A percentile compares a stretch with the other conserved stretches of the same genome.
phyloP scores from a whole-genome alignment of 2,797 vertebrate genomes.

The Arrhamphus sclerolepis region DNA sequence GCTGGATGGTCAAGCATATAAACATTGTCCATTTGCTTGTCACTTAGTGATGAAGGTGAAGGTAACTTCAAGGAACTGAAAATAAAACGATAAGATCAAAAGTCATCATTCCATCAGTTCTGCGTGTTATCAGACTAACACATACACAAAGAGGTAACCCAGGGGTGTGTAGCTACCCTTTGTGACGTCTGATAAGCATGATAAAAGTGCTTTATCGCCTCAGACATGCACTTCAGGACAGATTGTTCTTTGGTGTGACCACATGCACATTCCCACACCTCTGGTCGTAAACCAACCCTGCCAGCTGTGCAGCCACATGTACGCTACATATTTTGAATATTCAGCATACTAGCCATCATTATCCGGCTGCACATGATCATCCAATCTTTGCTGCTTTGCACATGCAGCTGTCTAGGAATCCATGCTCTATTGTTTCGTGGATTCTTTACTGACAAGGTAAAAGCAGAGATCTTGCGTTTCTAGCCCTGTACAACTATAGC shows the following conservation, averaged over 20 bases:
- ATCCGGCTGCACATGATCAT: constrained; percentile 2
- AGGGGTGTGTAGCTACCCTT: neutral
- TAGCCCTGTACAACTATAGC: neutral
- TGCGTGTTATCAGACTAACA: constrained; percentile 1
- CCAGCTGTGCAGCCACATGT: constrained; percentile 10
- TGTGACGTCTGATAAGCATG: constrained; percentile 32
- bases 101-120: neutral
- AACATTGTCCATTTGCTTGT: too few species aligned
- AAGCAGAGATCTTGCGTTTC: neutral
- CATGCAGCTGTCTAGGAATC: constrained; percentile 13
- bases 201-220: constrained; percentile 36
- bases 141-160: constrained; percentile 6
- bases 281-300: constrained; percentile 10
- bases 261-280: constrained; percentile 34
- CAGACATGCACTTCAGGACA: constrained; percentile 11
- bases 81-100: constrained; percentile 22
- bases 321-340: constrained; percentile 19
- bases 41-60: too few species aligned
- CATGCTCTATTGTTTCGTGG: neutral
- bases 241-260: constrained; percentile 15
- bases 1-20: too few species aligned
- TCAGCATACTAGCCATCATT: constrained; percentile 16
- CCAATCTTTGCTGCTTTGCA: neutral
- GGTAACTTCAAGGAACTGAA: neutral
- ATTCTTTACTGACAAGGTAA: neutral